Evolutionary conservation across 1,140 invertebrate species (phyloP).

Genomic region (Lepidurus couesii): DNA sequence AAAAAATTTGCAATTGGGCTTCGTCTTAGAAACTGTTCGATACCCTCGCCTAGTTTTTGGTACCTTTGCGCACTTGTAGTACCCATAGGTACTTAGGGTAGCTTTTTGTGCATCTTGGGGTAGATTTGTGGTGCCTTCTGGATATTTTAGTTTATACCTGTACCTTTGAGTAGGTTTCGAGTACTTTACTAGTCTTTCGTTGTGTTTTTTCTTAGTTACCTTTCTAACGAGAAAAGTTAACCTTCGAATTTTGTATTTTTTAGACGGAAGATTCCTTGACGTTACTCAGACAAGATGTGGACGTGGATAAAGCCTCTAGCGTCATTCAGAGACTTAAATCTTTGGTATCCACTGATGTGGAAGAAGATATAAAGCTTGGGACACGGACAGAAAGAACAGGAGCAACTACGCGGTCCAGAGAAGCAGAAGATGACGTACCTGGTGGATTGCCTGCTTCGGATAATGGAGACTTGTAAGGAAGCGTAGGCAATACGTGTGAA

Average conservation of each 20-base stretch:
- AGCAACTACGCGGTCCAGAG: conserved; percentile 1
- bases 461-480: no score
- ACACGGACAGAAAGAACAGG: background rate
- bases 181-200: background rate
- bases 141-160: no score
- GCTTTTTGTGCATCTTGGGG: no score
- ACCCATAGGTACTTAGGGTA: no score
- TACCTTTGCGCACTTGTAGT: background rate
- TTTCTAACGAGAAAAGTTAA: background rate
- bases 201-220: no score
- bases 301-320: background rate
- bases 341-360: background rate
- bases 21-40: background rate
- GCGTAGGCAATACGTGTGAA: no score
- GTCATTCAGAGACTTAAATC: background rate
- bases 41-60: background rate
- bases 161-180: background rate
- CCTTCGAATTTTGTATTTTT: background rate
- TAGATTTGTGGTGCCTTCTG: no score
- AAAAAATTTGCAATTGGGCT: background rate
- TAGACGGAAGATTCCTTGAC: conserved; percentile 31
- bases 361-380: background rate
- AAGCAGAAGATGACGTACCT: background rate
- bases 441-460: no score
- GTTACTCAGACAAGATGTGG: conserved; percentile 22